Base-by-base conservation (phyloP, 1,140 invertebrate genomes). In the Lordiphosa stackelbergi region DNA sequence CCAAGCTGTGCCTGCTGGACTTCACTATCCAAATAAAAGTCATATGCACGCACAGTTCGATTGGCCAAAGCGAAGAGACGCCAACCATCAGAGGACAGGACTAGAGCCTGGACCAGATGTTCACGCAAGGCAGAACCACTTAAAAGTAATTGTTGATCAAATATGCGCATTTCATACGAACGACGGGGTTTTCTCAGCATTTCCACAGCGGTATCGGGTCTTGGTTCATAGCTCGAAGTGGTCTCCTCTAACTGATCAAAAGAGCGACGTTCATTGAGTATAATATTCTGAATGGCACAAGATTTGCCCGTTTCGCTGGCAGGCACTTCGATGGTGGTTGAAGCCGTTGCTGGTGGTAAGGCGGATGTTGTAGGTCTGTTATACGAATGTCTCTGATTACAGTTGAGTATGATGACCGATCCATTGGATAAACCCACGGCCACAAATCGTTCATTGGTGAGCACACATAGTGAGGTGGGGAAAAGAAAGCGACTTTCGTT, bases 211-310 rank as follows among this genome's bases (percentile, higher is more conserved):
- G 83, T 87, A 5, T 74, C 56, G 0, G 85, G 81, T 2, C 79
- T 57, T 10, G 24, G 13, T n/a, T 71, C 70, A 19, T 48, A 66
- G 42, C 35, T 46, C 34, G 10, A 31, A 8, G 19, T 38, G 11
- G 31, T 56, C 37, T 38, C 24, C 4, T 43, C 56, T 38, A 46
- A 9, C 11, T 77, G 57, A 11, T 87, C 73, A 22, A 77, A 83
- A 10, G 70, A 71, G 35, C 70, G 69, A 7, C 85, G 71, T 22
- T 86, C 84, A 48, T 85, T 86, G 4, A 85, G 69, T 22, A 88
- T 81, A 11, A 88, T 87, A 34, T 88, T 88, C 54, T 88, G 87
- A 38, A 88, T 87, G 45, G 86, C 86, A 43, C 87, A 88, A 5
- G 87, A 88, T 63, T 88, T 88, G 10, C 81, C 73, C 0, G 56